Percentiles rank a stretch among this genome's conserved stretches.
Conservation (phyloP, 2,113 vertebrate species). For the Calypte anna region DNA sequence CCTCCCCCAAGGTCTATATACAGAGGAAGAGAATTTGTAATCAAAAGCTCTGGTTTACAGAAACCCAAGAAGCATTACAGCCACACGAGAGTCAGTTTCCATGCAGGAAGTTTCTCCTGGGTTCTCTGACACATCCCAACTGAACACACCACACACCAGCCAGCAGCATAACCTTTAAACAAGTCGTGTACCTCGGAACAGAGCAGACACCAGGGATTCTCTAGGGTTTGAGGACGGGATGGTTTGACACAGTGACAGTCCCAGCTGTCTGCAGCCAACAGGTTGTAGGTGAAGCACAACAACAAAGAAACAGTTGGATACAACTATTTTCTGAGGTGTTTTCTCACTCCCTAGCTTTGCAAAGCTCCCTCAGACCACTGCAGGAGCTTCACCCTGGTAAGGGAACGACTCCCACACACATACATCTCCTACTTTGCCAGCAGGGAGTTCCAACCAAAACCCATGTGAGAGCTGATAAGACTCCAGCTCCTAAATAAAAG, state of each 20-base stretch:
- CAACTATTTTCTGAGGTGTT: not conserved
- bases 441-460: not conserved
- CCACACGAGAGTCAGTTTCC: not conserved
- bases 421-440: accelerated
- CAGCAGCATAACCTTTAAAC: not conserved
- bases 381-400: not conserved
- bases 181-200: not conserved
- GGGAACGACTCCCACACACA: accelerated
- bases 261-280: not conserved
- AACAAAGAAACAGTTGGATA: not conserved
- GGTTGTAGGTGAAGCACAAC: accelerated
- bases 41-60: not conserved
- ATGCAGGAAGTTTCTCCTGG: accelerated
- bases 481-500: not conserved
- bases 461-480: not conserved
- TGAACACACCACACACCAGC: not conserved
- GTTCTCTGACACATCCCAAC: not conserved
- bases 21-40: not conserved
- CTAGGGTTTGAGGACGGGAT: not conserved
- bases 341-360: not conserved
- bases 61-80: not conserved
- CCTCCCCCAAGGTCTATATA: not conserved
- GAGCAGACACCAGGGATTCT: not conserved
- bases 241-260: not conserved
- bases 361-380: not conserved